Conservation (phyloP, 2,113 vertebrate species). For the Bothrops jararaca region DNA sequence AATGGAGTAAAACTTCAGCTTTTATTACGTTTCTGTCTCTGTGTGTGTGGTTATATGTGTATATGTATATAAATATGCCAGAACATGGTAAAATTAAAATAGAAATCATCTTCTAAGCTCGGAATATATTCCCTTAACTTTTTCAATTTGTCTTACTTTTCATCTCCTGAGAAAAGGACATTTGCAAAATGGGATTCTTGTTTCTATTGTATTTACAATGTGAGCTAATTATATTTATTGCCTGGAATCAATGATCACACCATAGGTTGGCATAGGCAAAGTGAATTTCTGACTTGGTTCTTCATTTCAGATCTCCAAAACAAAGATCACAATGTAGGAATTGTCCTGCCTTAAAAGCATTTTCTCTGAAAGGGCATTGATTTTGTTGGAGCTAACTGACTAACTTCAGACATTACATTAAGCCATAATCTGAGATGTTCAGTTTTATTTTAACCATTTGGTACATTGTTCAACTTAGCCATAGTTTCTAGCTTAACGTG, state of each 20-base stretch:
- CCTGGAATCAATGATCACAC: not conserved
- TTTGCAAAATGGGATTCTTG: not conserved
- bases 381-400: not conserved
- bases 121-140: slow-evolving; percentile 28
- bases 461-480: not conserved
- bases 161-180: not conserved
- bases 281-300: not conserved
- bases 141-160: slow-evolving; percentile 17
- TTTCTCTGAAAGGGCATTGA: not conserved
- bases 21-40: slow-evolving; percentile 24
- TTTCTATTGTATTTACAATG: not conserved
- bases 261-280: not conserved
- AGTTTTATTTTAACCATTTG: not conserved
- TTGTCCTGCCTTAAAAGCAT: not conserved
- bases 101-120: slow-evolving; percentile 38
- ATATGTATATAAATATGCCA: slow-evolving; percentile 22
- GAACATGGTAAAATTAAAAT: slow-evolving; percentile 46
- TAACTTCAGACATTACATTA: not conserved
- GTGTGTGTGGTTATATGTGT: slow-evolving; percentile 24
- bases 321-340: not conserved
- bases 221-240: not conserved
- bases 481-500: not conserved
- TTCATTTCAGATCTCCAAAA: not conserved
- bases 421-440: not conserved
- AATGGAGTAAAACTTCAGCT: slow-evolving; percentile 54